These are phyloP conservation scores for Stegophylla sp. DNA, from an alignment of 2,888 invertebrate species.

Conservation along the genomic window DNA sequence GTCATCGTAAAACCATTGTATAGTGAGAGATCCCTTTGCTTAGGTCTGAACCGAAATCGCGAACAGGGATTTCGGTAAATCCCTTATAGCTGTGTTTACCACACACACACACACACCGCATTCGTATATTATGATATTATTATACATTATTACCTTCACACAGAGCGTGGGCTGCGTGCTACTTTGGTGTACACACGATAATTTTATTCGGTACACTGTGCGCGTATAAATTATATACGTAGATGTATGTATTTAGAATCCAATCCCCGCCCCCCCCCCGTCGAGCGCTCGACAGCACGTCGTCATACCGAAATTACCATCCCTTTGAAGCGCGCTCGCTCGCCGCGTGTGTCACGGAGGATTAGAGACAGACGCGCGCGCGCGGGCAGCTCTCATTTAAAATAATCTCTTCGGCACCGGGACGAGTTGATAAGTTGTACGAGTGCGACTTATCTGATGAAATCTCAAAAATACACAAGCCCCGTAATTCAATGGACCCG, in stretches of 20 bases:
- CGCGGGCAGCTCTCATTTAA: constrained; percentile 35
- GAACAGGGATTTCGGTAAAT: background rate
- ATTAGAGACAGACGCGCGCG: constrained; percentile 15
- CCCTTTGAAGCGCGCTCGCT: constrained; percentile 47
- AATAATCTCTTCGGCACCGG: constrained; percentile 33
- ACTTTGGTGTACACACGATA: background rate
- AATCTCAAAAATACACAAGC: constrained; percentile 44
- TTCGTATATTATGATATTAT: too few relatives aligned
- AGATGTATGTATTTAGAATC: background rate
- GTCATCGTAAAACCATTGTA: too few relatives aligned
- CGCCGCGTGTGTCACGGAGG: constrained; percentile 41
- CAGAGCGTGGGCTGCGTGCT: background rate
- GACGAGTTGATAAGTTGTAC: constrained; percentile 41
- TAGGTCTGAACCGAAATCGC: background rate
- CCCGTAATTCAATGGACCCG: constrained; percentile 17
- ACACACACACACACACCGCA: background rate
- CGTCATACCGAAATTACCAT: constrained; percentile 40
- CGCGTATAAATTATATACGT: too few relatives aligned
- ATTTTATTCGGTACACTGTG: constrained; percentile 10
- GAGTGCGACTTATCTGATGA: constrained; percentile 41
- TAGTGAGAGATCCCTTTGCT: too few relatives aligned
- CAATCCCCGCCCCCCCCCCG: background rate
- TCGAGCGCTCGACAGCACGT: background rate
- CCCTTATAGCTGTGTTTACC: background rate
- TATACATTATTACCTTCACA: background rate